Percentiles rank a stretch among this genome's conserved stretches.
Conservation (phyloP, 2,113 vertebrate species). For the Amia ocellicauda region DNA sequence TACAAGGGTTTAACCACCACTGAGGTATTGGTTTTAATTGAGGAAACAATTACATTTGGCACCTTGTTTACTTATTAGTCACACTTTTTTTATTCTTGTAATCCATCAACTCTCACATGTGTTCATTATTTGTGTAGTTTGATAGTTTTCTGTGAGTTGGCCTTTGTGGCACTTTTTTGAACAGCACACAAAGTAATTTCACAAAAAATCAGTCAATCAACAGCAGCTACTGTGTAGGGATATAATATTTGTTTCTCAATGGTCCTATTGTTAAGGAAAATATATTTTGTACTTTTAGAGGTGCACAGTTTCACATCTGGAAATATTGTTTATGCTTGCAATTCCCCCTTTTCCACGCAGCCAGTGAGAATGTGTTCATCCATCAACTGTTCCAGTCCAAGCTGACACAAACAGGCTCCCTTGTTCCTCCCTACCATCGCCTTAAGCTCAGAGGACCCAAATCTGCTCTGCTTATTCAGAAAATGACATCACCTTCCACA, state of each 20-base stretch:
- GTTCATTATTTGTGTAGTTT: neutral
- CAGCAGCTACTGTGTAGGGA: neutral
- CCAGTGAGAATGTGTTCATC: conserved; percentile 88
- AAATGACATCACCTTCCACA: conserved; percentile 38
- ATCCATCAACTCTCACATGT: conserved; percentile 5
- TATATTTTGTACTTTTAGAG: conserved; percentile 36
- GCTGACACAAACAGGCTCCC: conserved; percentile 85
- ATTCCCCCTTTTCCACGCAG: conserved; percentile 56
- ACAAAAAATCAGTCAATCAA: too few relatives aligned
- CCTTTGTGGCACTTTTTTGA: neutral
- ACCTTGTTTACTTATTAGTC: too few relatives aligned
- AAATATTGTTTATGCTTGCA: conserved; percentile 42
- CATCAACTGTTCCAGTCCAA: conserved; percentile 90
- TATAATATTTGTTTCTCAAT: conserved; percentile 46
- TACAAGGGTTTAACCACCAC: neutral
- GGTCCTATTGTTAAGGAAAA: conserved; percentile 47
- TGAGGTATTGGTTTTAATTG: conserved; percentile 17
- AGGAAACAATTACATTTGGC: conserved; percentile 33
- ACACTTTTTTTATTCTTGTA: too few relatives aligned
- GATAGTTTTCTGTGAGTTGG: neutral
- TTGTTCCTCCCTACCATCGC: conserved; percentile 71
- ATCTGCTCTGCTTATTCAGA: conserved; percentile 73
- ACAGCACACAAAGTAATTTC: too few relatives aligned
- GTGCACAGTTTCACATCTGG: conserved; percentile 36
- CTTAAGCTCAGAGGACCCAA: conserved; percentile 74